Evolutionary conservation across 1,140 invertebrate genomes (phyloP), one percentile per base, ranked within the genome.

Genomic region (Drosophila sechellia): DNA sequence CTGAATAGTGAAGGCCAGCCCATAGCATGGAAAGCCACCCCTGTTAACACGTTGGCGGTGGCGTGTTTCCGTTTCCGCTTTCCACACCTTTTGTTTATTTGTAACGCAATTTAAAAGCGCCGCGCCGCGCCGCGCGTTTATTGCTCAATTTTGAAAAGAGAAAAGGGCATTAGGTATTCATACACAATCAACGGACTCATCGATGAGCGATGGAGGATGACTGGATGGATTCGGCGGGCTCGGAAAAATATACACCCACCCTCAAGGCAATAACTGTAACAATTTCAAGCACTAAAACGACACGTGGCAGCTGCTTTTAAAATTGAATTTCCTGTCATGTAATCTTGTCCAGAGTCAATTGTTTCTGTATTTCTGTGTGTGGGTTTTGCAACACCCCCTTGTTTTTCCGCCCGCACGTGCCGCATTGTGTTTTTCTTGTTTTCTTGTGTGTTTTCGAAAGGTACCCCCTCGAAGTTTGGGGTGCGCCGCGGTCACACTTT

Each of bases 261-360:
- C 59, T 52, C 66, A 57, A 59, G 79, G 56, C 81, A 65, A 86
- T 83, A 83, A 83, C 74, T 89, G 85, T 85, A 69, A 90, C 87
- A 90, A 79, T 90, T 89, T 91, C 77, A 87, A 91, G 90, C 90
- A 90, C 90, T 91, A 91, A 83, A 91, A 79, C 58, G 90, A 91
- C 90, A 91, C 90, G 90, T 91, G 90, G 90, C 90, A 91, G 90
- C 90, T 91, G 90, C 90, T 91, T 91, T 91, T 91, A 91, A 91
- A 91, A 91, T 91, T 91, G 90, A 91, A 91, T 91, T 91, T 91
- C 90, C 90, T 84, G 86, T 46, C 90, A 79, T 91, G 90, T 91
- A 91, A 91, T 91, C 90, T 80, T 90, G 87, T 90, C 75, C 72
- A 76, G 85, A 84, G 77, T 91, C 90, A 91, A 91, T 91, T 91